Percentiles rank a stretch among this genome's conserved stretches.
These are phyloP conservation scores for Amniataba percoides DNA, from an alignment of 2,797 vertebrate species.

Conservation along the genomic window DNA sequence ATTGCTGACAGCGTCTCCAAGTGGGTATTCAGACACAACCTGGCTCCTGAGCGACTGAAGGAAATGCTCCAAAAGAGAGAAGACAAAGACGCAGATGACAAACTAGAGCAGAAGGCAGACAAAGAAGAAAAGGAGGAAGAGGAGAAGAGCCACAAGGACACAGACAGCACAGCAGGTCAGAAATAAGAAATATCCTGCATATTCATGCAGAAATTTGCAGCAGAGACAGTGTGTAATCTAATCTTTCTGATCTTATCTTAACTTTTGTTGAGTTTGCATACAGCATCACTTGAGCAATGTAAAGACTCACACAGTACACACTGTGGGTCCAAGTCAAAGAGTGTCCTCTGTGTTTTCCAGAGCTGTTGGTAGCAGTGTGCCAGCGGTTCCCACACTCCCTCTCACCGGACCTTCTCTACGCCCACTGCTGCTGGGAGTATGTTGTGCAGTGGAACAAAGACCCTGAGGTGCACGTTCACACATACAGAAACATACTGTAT, in stretches of 20 bases:
- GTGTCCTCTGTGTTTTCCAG: slow-evolving; percentile 74
- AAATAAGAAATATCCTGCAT: no score
- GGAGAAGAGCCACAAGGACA: slow-evolving; percentile 65
- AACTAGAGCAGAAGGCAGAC: slow-evolving; percentile 32
- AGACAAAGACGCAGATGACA: slow-evolving; percentile 69
- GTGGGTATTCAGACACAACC: slow-evolving; percentile 93
- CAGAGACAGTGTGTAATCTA: no score
- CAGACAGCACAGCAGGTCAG: slow-evolving; percentile 62
- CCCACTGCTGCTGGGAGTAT: slow-evolving; percentile 98
- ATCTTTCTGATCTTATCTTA: neutral
- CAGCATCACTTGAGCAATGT: neutral
- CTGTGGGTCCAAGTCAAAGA: neutral
- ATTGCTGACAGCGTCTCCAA: slow-evolving; percentile 95
- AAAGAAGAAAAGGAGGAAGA: slow-evolving; percentile 52
- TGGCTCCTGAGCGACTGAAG: slow-evolving; percentile 87
- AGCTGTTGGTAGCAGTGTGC: slow-evolving; percentile 88
- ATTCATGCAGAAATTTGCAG: no score
- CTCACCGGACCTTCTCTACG: slow-evolving; percentile 90
- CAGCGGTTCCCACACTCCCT: slow-evolving; percentile 95
- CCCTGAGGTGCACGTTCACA: slow-evolving; percentile 88
- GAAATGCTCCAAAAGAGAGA: slow-evolving; percentile 80
- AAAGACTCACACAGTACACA: no score
- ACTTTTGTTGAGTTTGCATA: neutral
- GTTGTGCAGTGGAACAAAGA: slow-evolving; percentile 99
- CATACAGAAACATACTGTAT: neutral